A percentile compares a stretch with the other conserved stretches of the same genome.
Evolutionary conservation across 30 jellyfish, hydroid and myxozoan species (phyloP).

Genomic region (Aurelia coerulea): DNA sequence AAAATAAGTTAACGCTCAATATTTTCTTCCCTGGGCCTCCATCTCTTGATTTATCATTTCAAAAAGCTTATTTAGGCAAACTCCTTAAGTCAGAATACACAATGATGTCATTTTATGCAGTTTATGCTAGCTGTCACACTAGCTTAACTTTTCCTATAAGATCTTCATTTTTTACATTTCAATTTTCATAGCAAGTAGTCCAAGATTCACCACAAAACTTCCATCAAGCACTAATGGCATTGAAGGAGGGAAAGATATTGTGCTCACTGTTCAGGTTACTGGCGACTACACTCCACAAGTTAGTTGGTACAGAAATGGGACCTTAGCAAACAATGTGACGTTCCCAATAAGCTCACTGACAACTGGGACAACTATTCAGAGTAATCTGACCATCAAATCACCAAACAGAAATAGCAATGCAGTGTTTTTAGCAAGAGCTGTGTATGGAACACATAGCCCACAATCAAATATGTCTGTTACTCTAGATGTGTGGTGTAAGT

Average conservation of each 20-base stretch:
- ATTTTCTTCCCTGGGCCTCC: too few species aligned
- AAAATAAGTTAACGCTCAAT: too few species aligned
- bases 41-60: too few species aligned
- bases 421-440: conserved; percentile 42
- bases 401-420: conserved; percentile 48
- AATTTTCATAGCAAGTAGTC: conserved; percentile 33
- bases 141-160: too few species aligned
- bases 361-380: conserved; percentile 7
- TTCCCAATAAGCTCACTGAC: conserved; percentile 7
- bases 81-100: too few species aligned
- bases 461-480: conserved; percentile 19
- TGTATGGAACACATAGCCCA: conserved; percentile 63
- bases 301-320: conserved; percentile 41
- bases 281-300: conserved; percentile 44
- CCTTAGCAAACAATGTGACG: conserved; percentile 11
- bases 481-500: conserved; percentile 57
- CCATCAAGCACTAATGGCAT: neutral
- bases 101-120: too few species aligned
- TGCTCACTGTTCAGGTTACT: conserved; percentile 8
- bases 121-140: too few species aligned
- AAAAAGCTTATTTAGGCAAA: too few species aligned
- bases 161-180: too few species aligned
- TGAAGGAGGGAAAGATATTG: conserved; percentile 39
- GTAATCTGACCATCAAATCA: conserved; percentile 47
- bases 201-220: conserved; percentile 25